These are phyloP conservation scores for Drosophila pandora DNA, from an alignment of 1,140 invertebrate genomes.

Conservation along the genomic window DNA sequence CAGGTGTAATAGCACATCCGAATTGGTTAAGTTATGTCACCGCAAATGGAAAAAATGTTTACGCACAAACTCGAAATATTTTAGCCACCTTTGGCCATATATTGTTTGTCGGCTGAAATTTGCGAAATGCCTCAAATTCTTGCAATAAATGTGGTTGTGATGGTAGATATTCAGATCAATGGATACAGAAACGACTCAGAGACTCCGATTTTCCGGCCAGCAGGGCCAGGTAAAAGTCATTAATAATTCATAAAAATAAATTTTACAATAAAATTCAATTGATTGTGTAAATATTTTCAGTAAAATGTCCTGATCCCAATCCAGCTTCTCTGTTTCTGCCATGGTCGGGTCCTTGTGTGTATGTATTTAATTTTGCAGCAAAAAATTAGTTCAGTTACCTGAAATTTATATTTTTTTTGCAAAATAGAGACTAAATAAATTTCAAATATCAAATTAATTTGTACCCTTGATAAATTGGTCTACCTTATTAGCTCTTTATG, in stretches of 20 bases:
- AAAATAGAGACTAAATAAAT: constrained; percentile 31
- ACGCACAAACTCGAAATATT: constrained; percentile 27
- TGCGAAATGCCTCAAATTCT: constrained; percentile 48
- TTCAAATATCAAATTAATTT: constrained; percentile 31
- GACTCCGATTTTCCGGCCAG: not conserved
- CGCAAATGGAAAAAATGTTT: constrained; percentile 42
- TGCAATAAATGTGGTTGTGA: constrained; percentile 39
- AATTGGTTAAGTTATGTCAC: constrained; percentile 21
- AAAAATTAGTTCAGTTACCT: too few relatives aligned
- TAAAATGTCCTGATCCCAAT: constrained; percentile 51
- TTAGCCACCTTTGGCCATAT: constrained; percentile 18
- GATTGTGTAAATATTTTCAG: constrained; percentile 78
- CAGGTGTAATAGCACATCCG: not conserved
- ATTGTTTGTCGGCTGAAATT: constrained; percentile 18
- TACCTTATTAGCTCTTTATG: too few relatives aligned
- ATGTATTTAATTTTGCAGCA: constrained; percentile 1
- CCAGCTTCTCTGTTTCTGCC: not conserved
- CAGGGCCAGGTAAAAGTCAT: constrained; percentile 47
- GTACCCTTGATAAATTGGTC: too few relatives aligned
- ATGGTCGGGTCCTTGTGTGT: not conserved
- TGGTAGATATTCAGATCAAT: constrained; percentile 40
- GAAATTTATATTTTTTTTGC: constrained; percentile 3
- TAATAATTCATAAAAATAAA: constrained; percentile 77
- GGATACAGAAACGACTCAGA: constrained; percentile 34
- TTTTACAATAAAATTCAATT: constrained; percentile 78